Evolutionary conservation across 2,888 invertebrate species (phyloP), one percentile per base, ranked within the genome.

Genomic region (Julus scanicus): DNA sequence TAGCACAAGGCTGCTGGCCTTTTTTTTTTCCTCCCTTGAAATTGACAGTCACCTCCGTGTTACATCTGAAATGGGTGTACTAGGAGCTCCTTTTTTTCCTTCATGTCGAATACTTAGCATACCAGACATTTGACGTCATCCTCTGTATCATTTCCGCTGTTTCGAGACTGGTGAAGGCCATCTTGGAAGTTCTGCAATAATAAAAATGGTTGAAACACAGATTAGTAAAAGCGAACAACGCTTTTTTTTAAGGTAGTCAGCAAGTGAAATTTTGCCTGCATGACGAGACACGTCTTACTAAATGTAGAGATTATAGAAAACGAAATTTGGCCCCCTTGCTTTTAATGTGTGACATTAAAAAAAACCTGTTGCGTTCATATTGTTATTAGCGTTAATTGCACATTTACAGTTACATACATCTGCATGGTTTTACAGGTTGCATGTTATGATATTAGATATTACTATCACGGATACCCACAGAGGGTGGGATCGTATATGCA

Each of bases 21-120:
- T 80, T 80, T 80, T 80, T 80, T 63, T 20, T 63, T 37, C 80
- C 15, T 80, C 80, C 80, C 80, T 37, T 5, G 80, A 80, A 80
- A 80, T 80, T 37, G 80, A 80, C 80, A 80, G 80, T 80, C 80
- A 80, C 63, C 20, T n/a, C 4, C 63, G 80, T 37, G 80, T 80
- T 80, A 80, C 80, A 37, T 80, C 80, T 37, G 80, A 80, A 80
- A 80, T 80, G 80, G 80, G 80, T 80, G 80, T 80, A 9, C 80
- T 37, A 15, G 80, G 80, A 80, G 80, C 80, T 80, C 13, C 15
- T 80, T 80, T 71, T 80, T 80, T 80, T 0, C 29, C 37, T 53
- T 37, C 37, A 15, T 80, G 80, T 37, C 80, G 80, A 80, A 80
- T 80, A 37, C 80, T 37, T 37, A 1, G 80, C 37, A 80, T 80